Conservation (phyloP, 1,140 invertebrate genomes). For the Pissodes strobi region DNA sequence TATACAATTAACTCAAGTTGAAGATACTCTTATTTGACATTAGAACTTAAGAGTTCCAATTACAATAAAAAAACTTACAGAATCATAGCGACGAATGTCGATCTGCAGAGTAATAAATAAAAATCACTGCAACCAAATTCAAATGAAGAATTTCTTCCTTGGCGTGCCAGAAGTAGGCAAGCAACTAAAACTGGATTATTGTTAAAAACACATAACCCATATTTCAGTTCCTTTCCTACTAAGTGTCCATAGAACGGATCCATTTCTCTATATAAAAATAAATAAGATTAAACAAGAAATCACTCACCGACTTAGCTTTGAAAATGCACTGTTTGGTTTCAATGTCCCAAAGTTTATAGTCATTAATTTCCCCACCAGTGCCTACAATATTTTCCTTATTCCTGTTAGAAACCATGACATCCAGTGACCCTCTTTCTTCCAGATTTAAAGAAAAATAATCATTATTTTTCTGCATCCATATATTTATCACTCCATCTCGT, state of each 20-base stretch:
- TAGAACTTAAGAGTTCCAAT: too few species aligned
- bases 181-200: constrained; percentile 22
- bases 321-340: constrained; percentile 60
- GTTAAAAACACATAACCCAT: constrained; percentile 22
- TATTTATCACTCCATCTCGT: constrained; percentile 43
- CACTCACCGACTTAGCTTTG: constrained; percentile 68
- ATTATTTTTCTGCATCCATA: constrained; percentile 41
- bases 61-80: too few species aligned
- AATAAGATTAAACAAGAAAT: neutral
- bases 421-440: constrained; percentile 39
- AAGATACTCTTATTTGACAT: too few species aligned
- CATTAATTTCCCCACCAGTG: constrained; percentile 65
- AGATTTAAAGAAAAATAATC: constrained; percentile 40
- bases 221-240: constrained; percentile 30
- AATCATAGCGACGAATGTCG: too few species aligned
- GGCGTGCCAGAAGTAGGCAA: neutral
- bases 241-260: neutral
- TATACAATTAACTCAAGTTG: too few species aligned
- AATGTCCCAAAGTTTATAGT: constrained; percentile 76
- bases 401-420: constrained; percentile 38
- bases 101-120: too few species aligned
- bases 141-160: neutral
- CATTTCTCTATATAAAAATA: neutral
- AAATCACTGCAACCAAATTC: too few species aligned
- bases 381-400: constrained; percentile 39